Base-by-base conservation (phyloP, 2,797 vertebrate species). In the Eleutherodactylus coqui region DNA sequence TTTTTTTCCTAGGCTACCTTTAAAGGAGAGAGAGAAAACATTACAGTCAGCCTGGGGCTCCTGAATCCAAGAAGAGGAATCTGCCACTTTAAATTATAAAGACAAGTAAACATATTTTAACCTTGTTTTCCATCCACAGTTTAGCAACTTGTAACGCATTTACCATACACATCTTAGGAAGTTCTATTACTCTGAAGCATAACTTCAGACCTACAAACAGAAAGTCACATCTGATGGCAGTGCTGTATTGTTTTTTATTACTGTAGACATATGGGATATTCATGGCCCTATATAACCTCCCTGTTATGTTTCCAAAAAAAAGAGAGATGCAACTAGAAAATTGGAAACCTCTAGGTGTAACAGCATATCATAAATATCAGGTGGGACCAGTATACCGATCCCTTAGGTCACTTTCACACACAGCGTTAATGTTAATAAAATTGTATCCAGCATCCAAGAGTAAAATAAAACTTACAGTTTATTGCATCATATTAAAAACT, bases 51-150 rank as follows among this genome's bases (percentile, higher is more conserved):
- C 86, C 86, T 67, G 38, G 43, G 76, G 86, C 86, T 53, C 75
- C 17, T 17, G 43, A 62, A 58, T 34, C 19, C 86, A 87, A 53
- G 82, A 80, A 84, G 51, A 84, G 51, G 47, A 67, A 87, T 53
- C 82, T 87, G 86, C 55, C 86, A 84, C 76, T 84, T 84, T 84
- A 84, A 87, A 87, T 87, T 84, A 87, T 79, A 62, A 67, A 67
- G 86, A 84, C 86, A 79, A 75, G 82, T 87, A 87, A 87, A 87
- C 82, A 80, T 58, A 79, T 75, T 62, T 73, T 87, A 75, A 70
- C 82, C 67, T 79, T 83, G 86, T 75, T 49, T 87, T 84, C 75
- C 64, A 41, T 17, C 53, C 43, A 70, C 55, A 60, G 62, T 36
- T 51, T 72, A 79, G 62, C 29, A 49, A 34, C 45, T 82, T 53